Conservation (phyloP, 2,888 invertebrate genomes). For the Drosophila paramelanica region DNA sequence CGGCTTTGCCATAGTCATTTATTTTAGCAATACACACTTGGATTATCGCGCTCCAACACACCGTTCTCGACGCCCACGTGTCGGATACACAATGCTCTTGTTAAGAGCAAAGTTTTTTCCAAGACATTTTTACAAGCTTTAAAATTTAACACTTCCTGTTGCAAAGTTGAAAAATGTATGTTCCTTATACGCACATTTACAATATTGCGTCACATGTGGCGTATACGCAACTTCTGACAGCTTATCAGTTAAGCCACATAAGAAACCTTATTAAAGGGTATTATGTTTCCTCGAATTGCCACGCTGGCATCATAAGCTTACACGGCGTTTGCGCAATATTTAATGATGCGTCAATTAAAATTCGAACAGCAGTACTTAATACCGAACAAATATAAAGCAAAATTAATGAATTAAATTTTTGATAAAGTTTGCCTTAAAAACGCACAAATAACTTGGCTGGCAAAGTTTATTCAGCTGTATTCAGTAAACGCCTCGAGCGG, state of each 20-base stretch:
- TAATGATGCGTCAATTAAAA: constrained; percentile 17
- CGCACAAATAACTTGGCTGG: background rate
- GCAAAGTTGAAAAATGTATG: constrained; percentile 44
- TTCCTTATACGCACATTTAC: constrained; percentile 15
- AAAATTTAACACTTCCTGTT: constrained; percentile 36
- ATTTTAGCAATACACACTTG: constrained; percentile 32
- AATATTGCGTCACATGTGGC: constrained; percentile 40
- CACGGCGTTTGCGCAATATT: background rate
- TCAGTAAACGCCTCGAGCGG: constrained; percentile 10
- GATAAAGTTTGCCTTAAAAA: constrained; percentile 17
- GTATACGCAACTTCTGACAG: constrained; percentile 42
- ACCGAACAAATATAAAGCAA: background rate
- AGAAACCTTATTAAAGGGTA: constrained; percentile 8
- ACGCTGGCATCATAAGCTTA: constrained; percentile 11
- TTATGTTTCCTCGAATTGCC: constrained; percentile 22
- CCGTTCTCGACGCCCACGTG: constrained; percentile 1
- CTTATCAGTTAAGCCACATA: constrained; percentile 22
- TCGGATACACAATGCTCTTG: constrained; percentile 23
- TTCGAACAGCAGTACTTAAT: background rate
- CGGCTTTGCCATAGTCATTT: constrained; percentile 35
- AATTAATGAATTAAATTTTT: constrained; percentile 4
- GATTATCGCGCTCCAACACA: constrained; percentile 26
- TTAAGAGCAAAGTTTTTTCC: constrained; percentile 28
- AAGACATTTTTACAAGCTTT: constrained; percentile 31
- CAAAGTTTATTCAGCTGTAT: constrained; percentile 21